Percentiles rank a stretch among this genome's conserved stretches.
Evolutionary conservation across 2,888 invertebrate genomes (phyloP).

Genomic region (Stramonita haemastoma): DNA sequence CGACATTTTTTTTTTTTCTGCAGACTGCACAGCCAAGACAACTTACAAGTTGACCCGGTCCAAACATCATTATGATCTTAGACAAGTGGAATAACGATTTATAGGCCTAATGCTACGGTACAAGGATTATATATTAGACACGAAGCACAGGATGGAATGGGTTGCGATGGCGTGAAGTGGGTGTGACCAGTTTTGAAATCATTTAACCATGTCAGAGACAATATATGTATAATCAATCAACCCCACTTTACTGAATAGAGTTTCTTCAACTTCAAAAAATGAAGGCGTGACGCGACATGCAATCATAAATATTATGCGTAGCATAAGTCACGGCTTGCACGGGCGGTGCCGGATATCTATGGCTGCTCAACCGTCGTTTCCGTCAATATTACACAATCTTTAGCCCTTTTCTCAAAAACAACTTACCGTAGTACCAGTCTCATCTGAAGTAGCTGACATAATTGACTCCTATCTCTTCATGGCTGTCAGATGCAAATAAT

Average conservation of each 20-base stretch:
- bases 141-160: neutral
- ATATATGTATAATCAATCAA: too few species aligned
- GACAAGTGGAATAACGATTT: too few species aligned
- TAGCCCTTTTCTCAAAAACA: neutral
- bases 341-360: conserved; percentile 32
- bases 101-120: too few species aligned
- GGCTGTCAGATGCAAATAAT: conserved; percentile 6
- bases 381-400: neutral
- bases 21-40: too few species aligned
- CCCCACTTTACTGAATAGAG: neutral
- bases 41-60: too few species aligned
- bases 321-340: neutral
- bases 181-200: neutral
- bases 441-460: conserved; percentile 8
- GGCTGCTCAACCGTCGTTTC: conserved; percentile 22
- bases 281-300: neutral
- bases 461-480: neutral
- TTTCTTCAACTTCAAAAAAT: neutral
- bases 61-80: too few species aligned
- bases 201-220: neutral
- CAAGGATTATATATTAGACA: too few species aligned
- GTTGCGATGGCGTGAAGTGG: neutral
- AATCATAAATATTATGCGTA: neutral
- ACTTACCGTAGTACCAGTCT: conserved; percentile 31
- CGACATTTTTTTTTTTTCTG: too few species aligned